These are phyloP conservation scores for Melieria omissa DNA, from an alignment of 2,888 invertebrate species.

Conservation along the genomic window DNA sequence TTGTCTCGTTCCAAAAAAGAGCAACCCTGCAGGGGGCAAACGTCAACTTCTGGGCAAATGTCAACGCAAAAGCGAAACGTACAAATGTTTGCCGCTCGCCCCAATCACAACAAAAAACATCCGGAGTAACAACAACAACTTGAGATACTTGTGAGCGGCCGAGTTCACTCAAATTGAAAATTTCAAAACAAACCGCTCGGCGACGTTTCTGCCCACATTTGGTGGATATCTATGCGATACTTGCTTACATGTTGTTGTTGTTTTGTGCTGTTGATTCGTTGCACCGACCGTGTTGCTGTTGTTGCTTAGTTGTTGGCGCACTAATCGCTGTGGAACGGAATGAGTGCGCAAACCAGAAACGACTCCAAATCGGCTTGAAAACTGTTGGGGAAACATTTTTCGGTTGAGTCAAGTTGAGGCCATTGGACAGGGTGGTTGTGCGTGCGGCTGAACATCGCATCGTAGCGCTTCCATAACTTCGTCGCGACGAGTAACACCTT, in stretches of 20 bases:
- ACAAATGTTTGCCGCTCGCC: too few relatives aligned
- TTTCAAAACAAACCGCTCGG: constrained; percentile 22
- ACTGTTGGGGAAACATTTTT: constrained; percentile 25
- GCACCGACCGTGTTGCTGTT: constrained; percentile 29
- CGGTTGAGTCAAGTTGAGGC: constrained; percentile 24
- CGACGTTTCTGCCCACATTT: background rate
- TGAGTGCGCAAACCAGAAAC: too few relatives aligned
- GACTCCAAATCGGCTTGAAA: constrained; percentile 8
- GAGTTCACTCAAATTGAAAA: constrained; percentile 1
- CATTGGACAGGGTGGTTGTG: constrained; percentile 23
- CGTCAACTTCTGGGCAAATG: constrained; percentile 5
- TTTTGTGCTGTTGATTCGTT: constrained; percentile 37
- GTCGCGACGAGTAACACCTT: too few relatives aligned
- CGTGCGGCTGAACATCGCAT: background rate
- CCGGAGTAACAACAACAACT: background rate
- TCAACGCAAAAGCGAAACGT: background rate
- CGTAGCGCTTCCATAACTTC: too few relatives aligned
- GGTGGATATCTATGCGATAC: background rate
- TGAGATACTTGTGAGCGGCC: background rate
- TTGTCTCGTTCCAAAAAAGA: too few relatives aligned
- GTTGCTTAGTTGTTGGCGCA: background rate
- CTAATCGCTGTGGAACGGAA: too few relatives aligned
- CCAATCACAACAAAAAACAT: too few relatives aligned
- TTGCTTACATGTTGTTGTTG: background rate
- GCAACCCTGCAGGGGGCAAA: background rate